Conservation (phyloP, 2,888 invertebrate species). For the Piscicola geometra region DNA sequence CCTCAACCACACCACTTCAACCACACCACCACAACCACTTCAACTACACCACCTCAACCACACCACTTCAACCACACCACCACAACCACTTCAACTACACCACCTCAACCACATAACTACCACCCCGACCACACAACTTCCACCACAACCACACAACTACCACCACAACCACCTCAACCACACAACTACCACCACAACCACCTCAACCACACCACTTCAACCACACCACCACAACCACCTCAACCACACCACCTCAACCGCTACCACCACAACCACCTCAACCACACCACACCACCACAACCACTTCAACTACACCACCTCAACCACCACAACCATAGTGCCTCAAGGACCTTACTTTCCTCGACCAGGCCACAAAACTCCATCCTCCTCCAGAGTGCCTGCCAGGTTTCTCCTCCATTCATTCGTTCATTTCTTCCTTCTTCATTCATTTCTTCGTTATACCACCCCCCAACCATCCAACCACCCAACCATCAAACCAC, state of each 20-base stretch:
- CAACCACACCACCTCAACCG: background rate
- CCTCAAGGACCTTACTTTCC: constrained; percentile 75
- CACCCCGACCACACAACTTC: too few species aligned
- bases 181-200: background rate
- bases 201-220: background rate
- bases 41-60: too few species aligned
- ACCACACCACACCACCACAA: background rate
- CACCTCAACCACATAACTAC: too few species aligned
- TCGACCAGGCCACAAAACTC: constrained; percentile 62
- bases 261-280: background rate
- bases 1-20: too few species aligned
- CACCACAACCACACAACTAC: too few species aligned
- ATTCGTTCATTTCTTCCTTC: background rate
- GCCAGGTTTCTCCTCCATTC: background rate
- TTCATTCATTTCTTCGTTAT: background rate
- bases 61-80: too few species aligned
- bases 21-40: too few species aligned
- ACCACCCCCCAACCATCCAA: too few species aligned
- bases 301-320: background rate
- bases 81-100: too few species aligned
- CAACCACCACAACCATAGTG: constrained; percentile 54
- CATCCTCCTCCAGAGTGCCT: constrained; percentile 63
- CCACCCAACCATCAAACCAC: too few species aligned
- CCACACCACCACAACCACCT: too few species aligned
- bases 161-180: too few species aligned